These are phyloP conservation scores for Menura novaehollandiae DNA, from an alignment of 2,113 vertebrate genomes.

Conservation along the genomic window DNA sequence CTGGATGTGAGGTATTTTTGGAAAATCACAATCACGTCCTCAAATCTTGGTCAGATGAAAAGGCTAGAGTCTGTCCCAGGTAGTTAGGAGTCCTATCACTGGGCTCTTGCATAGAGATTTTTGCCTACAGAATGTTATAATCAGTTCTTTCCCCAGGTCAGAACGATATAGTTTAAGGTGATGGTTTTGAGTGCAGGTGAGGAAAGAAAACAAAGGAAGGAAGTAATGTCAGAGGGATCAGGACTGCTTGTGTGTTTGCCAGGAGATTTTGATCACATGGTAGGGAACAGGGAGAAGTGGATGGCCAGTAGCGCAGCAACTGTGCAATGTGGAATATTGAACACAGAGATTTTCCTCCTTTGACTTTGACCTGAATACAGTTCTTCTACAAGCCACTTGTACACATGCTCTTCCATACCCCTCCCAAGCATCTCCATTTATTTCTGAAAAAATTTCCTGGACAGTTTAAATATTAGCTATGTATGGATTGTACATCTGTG, in stretches of 20 bases:
- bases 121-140: background rate
- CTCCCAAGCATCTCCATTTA: background rate
- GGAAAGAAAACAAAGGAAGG: background rate
- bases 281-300: background rate
- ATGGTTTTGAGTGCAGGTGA: background rate
- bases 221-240: background rate
- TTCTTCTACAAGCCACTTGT: background rate
- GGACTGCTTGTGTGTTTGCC: background rate
- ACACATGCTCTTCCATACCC: background rate
- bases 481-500: rapidly evolving
- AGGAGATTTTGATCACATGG: background rate
- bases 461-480: background rate
- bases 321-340: background rate
- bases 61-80: background rate
- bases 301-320: background rate
- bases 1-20: background rate
- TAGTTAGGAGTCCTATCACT: background rate
- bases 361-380: background rate
- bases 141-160: background rate
- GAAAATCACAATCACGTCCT: background rate
- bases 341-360: background rate
- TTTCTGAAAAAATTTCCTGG: background rate
- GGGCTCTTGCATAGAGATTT: background rate
- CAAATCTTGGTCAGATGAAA: background rate
- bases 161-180: background rate